Conservation (phyloP, 2,888 invertebrate species). For the Autographa gamma region DNA sequence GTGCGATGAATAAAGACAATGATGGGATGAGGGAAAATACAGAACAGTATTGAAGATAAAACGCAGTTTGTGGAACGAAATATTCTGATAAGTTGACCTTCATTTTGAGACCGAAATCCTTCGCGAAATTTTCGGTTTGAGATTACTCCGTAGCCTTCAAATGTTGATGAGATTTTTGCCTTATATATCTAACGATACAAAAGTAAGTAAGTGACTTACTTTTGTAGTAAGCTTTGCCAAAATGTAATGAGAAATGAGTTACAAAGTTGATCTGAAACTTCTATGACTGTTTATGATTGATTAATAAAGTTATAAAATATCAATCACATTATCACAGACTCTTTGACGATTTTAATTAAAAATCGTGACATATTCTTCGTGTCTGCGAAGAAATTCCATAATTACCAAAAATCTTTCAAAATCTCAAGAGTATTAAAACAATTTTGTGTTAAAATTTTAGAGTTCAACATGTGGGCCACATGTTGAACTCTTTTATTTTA, state of each 20-base stretch:
- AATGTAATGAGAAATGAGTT: conserved; percentile 8
- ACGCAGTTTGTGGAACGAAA: conserved; percentile 40
- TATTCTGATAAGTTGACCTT: conserved; percentile 54
- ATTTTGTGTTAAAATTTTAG: too few relatives aligned
- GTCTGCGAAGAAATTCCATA: too few relatives aligned
- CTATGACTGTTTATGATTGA: conserved; percentile 10
- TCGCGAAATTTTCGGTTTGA: conserved; percentile 15
- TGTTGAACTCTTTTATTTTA: too few relatives aligned
- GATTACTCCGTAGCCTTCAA: conserved; percentile 16
- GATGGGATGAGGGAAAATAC: conserved; percentile 46
- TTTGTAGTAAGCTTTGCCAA: conserved; percentile 1
- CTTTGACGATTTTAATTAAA: conserved; percentile 17
- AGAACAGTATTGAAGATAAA: conserved; percentile 53
- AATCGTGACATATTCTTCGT: background rate
- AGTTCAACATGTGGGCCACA: too few relatives aligned
- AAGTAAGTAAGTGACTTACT: too few relatives aligned
- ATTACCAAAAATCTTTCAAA: too few relatives aligned
- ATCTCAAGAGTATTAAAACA: too few relatives aligned
- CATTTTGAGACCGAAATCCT: conserved; percentile 30
- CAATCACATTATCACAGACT: conserved; percentile 11
- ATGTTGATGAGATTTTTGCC: conserved; percentile 2
- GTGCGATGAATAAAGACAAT: conserved; percentile 59
- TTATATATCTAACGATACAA: background rate
- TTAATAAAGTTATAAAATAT: conserved; percentile 19
- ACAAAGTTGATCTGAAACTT: conserved; percentile 10